phyloP scores from a whole-genome alignment of 2,888 invertebrate species.

The Koerneria pararmatus region DNA sequence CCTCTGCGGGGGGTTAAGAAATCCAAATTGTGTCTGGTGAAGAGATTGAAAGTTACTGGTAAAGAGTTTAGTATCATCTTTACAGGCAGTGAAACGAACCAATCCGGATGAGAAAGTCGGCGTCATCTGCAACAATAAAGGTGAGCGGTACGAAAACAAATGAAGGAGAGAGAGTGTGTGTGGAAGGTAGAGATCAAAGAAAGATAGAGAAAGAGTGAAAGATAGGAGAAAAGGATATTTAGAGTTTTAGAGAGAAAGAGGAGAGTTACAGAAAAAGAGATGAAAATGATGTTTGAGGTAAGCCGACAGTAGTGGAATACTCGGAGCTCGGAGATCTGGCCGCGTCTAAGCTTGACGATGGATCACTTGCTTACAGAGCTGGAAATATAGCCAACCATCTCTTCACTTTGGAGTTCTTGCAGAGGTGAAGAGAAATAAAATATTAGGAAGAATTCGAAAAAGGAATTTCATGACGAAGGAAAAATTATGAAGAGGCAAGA shows the following conservation, averaged over 20 bases:
- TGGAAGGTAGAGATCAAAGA: neutral
- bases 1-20: no score
- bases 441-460: neutral
- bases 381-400: slow-evolving; percentile 98
- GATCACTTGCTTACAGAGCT: slow-evolving; percentile 80
- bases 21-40: no score
- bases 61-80: no score
- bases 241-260: no score
- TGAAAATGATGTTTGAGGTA: no score
- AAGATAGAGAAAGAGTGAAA: neutral
- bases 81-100: slow-evolving; percentile 76
- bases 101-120: slow-evolving; percentile 89
- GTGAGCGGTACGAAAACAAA: no score
- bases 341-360: slow-evolving; percentile 64
- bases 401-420: slow-evolving; percentile 81
- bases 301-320: slow-evolving; percentile 77
- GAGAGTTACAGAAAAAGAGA: no score
- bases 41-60: no score
- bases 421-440: slow-evolving; percentile 55
- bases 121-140: slow-evolving; percentile 77
- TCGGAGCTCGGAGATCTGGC: slow-evolving; percentile 89
- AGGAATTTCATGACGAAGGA: no score
- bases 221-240: no score
- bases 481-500: no score
- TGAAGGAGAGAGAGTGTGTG: no score